A percentile compares a stretch with the other conserved stretches of the same genome.
Evolutionary conservation across 2,797 vertebrate species (phyloP).

Genomic region (Hippocampus kuda): DNA sequence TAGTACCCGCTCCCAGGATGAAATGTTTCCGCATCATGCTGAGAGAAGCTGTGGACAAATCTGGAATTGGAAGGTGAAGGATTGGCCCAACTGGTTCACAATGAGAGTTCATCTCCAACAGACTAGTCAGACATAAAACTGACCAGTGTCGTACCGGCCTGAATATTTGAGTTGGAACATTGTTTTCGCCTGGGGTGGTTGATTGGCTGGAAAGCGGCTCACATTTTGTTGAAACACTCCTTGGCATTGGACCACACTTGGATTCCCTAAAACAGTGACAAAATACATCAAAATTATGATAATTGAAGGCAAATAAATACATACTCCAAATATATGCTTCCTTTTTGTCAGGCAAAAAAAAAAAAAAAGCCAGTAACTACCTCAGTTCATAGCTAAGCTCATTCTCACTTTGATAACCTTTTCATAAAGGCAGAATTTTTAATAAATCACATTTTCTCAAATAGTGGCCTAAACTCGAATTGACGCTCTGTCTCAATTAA

Average conservation of each 20-base stretch:
- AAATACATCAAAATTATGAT: neutral
- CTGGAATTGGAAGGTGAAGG: constrained; percentile 13
- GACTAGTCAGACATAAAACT: constrained; percentile 8
- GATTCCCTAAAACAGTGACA: constrained; percentile 74
- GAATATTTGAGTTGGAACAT: constrained; percentile 18
- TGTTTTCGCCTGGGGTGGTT: constrained; percentile 6
- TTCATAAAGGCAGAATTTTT: neutral
- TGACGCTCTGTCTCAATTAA: no score
- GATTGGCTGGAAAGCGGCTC: constrained; percentile 45
- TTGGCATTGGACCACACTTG: constrained; percentile 98
- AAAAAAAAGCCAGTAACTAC: neutral
- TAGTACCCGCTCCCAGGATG: neutral
- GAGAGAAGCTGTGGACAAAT: neutral
- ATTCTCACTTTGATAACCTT: neutral
- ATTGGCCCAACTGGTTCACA: constrained; percentile 3
- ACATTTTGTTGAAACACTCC: constrained; percentile 98
- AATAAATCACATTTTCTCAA: neutral
- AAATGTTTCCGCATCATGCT: neutral
- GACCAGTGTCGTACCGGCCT: constrained; percentile 18
- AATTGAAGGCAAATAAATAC: neutral
- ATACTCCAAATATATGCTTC: neutral
- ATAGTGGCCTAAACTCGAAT: no score
- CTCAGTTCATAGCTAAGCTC: neutral
- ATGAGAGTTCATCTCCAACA: constrained; percentile 8
- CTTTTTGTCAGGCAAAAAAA: neutral